Base-by-base conservation (phyloP, 2,888 invertebrate species). In the Ormia ochracea region DNA sequence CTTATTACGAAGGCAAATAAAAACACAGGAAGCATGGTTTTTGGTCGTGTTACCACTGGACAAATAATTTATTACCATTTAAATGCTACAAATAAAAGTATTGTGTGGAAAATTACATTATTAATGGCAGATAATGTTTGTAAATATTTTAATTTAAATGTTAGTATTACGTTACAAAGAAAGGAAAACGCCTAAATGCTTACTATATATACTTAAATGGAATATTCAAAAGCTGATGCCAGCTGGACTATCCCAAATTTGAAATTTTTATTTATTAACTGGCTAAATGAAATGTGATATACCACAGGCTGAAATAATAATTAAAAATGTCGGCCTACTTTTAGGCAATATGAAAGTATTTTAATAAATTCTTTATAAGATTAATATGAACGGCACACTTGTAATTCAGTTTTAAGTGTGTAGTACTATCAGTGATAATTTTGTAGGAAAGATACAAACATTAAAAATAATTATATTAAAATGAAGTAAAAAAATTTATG, bases 1-100 rank as follows among this genome's bases (percentile, higher is more conserved):
- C 56, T 14, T 73, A 78, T 69, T 73, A 78, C 58, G 66, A 68
- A 61, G 59, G 63, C 50, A 63, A 63, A 59, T 38, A 28, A 82
- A 61, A 78, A 75, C 52, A 68, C 58, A 68, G 21, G 41, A 21
- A 50, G 14, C 61, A 26, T 28, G 33, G 23, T 36, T 21, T 45
- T 56, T 28, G 1, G 2, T 38, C 10, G 14, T 28, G 21, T 43
- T 45, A 26, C 23, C 31, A 48, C 21, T 31, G 14, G 45, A 54
- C 54, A 63, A 31, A 68, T 61, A 54, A 69, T 76, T 75, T 66
- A 74, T 58, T 33, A 43, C 19, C 50, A 52, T 28, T 52, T 63
- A 76, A 69, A 76, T 56, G 38, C 23, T 17, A 17, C 56, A 28
- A 48, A 69, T 14, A 21, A 54, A 41, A 58, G 4, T 9, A 45